Evolutionary conservation across 2,113 vertebrate genomes (phyloP), one percentile per base, ranked within the genome.

Genomic region (Mirounga angustirostris): DNA sequence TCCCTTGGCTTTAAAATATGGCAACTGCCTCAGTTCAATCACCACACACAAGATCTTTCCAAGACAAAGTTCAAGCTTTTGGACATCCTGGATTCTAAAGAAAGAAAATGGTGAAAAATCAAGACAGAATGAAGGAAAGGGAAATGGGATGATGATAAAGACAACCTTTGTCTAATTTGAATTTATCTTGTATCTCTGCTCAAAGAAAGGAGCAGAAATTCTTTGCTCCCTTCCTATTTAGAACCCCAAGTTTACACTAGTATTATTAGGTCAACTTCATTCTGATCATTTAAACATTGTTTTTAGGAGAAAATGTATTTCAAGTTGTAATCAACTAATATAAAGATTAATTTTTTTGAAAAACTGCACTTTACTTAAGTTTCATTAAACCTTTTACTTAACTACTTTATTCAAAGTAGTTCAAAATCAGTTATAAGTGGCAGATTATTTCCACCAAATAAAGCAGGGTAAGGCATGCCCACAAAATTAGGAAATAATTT

Each of bases 61-160:
- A 26, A 69, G 76, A 79, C 91, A 93, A 95, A 61, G 30, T 92
- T 76, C 36, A 58, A 94, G 40, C 28, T 79, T 97, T 74, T 97
- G 59, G 59, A 89, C 19, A 95, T 46, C 36, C 9, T 54, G 24
- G 61, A 89, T 89, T 94, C 74, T 87, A 92, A 92, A 95, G 52
- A 78, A 65, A 92, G 18, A 69, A 78, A 92, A 61, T 61, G 82
- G 30, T 91, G 54, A 92, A 93, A 91, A 92, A 90, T n/a, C 76
- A 87, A 87, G 43, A 33, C 0, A 96, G 83, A 95, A 74, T 36
- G 21, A 82, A 95, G 30, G 19, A 93, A 93, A 97, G 28, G 21
- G 19, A 94, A 93, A 96, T 71, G 18, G 26, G 19, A 79, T 36
- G 54, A 80, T 81, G 54, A 61, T 67, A 83, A 93, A 95, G 26